phyloP scores from a whole-genome alignment of 1,140 invertebrate species.

The Globodera rostochiensis region DNA sequence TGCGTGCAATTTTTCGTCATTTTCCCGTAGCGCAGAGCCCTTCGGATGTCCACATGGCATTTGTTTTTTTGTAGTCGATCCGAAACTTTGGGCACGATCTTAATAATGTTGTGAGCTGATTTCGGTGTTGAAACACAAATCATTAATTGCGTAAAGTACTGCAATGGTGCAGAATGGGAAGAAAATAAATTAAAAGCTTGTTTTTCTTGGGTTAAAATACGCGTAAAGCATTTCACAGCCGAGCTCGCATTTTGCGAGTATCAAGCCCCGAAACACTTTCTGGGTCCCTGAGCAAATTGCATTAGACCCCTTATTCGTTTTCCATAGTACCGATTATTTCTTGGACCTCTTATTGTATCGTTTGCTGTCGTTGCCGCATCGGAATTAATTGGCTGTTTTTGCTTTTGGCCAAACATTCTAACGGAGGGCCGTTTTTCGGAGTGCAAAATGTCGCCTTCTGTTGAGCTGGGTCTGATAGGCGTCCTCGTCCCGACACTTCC shows the following conservation, averaged over 20 bases:
- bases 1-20: neutral
- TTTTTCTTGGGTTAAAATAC: too few relatives aligned
- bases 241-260: too few relatives aligned
- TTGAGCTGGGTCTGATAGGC: neutral
- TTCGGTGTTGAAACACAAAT: neutral
- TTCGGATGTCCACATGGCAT: constrained; percentile 3
- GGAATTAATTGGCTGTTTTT: constrained; percentile 12
- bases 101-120: neutral
- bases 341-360: constrained; percentile 5
- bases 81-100: constrained; percentile 25
- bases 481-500: constrained; percentile 17
- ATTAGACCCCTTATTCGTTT: too few relatives aligned
- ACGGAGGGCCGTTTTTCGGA: constrained; percentile 8
- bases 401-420: neutral
- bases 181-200: neutral
- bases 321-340: too few relatives aligned
- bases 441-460: neutral
- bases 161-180: too few relatives aligned
- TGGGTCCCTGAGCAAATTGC: too few relatives aligned
- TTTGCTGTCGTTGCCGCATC: neutral
- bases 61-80: constrained; percentile 14
- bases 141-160: too few relatives aligned
- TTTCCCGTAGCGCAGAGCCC: neutral
- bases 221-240: too few relatives aligned
- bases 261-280: too few relatives aligned